Evolutionary conservation across 2,888 invertebrate genomes (phyloP).

Genomic region (Crioceris asparagi): DNA sequence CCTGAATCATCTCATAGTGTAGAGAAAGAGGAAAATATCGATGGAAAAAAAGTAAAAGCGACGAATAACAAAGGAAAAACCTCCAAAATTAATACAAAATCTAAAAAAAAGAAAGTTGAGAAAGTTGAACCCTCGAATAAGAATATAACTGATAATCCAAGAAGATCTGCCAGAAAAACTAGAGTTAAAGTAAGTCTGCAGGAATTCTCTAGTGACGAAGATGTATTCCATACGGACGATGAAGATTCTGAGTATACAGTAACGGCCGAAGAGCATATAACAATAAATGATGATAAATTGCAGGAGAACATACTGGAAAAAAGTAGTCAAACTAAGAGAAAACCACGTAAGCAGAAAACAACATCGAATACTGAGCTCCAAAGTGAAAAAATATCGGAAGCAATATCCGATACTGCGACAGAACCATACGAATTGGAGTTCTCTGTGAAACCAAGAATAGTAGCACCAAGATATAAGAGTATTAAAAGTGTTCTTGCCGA

Average conservation of each 20-base stretch:
- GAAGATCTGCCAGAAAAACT: conserved; percentile 21
- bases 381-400: no score
- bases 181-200: conserved; percentile 22
- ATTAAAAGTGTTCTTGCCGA: conserved; percentile 18
- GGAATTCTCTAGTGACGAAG: conserved; percentile 25
- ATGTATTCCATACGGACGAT: conserved; percentile 25
- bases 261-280: conserved; percentile 11
- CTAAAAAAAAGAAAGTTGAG: no score
- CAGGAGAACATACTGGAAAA: conserved; percentile 4
- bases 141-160: no score
- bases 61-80: no score
- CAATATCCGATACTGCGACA: conserved; percentile 19
- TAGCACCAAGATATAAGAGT: conserved; percentile 28
- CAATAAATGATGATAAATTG: conserved; percentile 2
- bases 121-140: no score
- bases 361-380: no score
- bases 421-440: conserved; percentile 34
- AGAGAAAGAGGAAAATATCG: neutral
- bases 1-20: neutral
- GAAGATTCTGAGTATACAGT: conserved; percentile 27
- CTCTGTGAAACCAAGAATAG: conserved; percentile 32
- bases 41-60: neutral
- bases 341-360: conserved; percentile 11
- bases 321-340: conserved; percentile 12
- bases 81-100: neutral